These are phyloP conservation scores for Catocala sponsa DNA, from an alignment of 2,888 invertebrate species.

Conservation along the genomic window DNA sequence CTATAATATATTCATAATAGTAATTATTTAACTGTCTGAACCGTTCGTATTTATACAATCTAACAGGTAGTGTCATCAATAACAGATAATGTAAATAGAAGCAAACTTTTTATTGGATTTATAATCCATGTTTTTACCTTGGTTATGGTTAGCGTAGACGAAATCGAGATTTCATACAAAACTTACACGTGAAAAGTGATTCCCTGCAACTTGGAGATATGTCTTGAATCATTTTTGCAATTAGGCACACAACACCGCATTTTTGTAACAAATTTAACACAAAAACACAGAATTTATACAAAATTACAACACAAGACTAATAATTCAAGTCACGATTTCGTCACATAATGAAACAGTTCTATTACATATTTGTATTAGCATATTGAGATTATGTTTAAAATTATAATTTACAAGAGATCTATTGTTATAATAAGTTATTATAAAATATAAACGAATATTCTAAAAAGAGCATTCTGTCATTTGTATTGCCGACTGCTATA, in stretches of 20 bases:
- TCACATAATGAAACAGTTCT: conserved; percentile 1
- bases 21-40: no score
- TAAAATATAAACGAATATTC: conserved; percentile 20
- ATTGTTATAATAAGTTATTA: conserved; percentile 7
- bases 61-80: no score
- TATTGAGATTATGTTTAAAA: not conserved
- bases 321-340: conserved; percentile 14
- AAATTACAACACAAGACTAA: conserved; percentile 1
- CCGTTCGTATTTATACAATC: no score
- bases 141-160: no score
- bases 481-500: conserved; percentile 21
- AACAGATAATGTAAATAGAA: no score
- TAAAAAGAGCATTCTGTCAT: conserved; percentile 25
- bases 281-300: conserved; percentile 16
- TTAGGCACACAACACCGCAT: conserved; percentile 77
- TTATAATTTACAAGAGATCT: not conserved
- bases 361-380: conserved; percentile 7
- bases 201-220: conserved; percentile 70
- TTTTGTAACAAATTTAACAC: conserved; percentile 39
- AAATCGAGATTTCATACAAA: not conserved
- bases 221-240: conserved; percentile 76
- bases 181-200: conserved; percentile 81
- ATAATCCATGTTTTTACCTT: no score
- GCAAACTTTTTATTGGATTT: no score
- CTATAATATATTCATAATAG: no score